phyloP scores from a whole-genome alignment of 2,888 invertebrate species.

The Limnephilus rhombicus region DNA sequence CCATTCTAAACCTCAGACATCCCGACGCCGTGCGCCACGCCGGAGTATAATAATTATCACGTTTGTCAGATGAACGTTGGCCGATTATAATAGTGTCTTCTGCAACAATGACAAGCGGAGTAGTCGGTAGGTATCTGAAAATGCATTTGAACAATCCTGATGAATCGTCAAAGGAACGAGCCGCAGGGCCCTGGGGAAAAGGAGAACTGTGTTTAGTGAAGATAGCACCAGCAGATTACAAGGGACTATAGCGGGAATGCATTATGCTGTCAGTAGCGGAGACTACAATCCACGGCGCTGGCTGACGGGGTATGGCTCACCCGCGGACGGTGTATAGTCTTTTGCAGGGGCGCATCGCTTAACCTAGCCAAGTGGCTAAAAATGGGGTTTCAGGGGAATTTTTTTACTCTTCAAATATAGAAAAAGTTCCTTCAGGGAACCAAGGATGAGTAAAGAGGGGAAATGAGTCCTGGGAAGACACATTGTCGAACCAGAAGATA shows the following conservation, averaged over 20 bases:
- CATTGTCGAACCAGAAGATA: too few species aligned
- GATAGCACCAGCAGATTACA: slow-evolving; percentile 42
- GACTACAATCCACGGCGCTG: slow-evolving; percentile 48
- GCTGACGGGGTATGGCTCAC: slow-evolving; percentile 60
- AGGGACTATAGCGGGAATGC: slow-evolving; percentile 54
- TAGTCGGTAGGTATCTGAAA: not conserved
- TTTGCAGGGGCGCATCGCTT: not conserved
- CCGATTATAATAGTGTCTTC: not conserved
- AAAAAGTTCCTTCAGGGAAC: too few species aligned
- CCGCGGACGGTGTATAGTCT: slow-evolving; percentile 25
- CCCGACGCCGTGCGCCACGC: not conserved
- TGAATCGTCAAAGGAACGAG: slow-evolving; percentile 24
- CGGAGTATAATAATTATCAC: not conserved
- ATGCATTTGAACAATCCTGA: slow-evolving; percentile 10
- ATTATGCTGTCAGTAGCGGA: slow-evolving; percentile 60
- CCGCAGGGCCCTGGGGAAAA: slow-evolving; percentile 23
- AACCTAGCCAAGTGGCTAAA: not conserved
- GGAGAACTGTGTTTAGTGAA: slow-evolving; percentile 31
- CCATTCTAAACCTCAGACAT: not conserved
- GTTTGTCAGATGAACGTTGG: not conserved
- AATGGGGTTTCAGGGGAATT: not conserved
- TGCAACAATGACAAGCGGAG: slow-evolving; percentile 6
- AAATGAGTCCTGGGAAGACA: too few species aligned
- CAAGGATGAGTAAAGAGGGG: too few species aligned
- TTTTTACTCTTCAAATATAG: not conserved